phyloP scores from a whole-genome alignment of 2,113 vertebrate species.

The Archilochus colubris region DNA sequence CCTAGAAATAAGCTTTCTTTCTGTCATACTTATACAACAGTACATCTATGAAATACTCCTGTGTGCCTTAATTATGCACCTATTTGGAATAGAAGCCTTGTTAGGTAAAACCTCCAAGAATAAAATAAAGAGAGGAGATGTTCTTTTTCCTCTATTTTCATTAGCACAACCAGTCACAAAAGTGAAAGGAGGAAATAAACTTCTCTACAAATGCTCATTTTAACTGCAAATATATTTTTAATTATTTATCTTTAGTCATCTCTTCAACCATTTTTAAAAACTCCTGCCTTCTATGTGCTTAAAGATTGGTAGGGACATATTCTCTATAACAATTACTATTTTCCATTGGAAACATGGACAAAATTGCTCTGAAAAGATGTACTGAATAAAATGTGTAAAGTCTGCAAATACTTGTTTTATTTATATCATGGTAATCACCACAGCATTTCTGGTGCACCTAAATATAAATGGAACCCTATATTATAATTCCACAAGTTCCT shows the following conservation, averaged over 20 bases:
- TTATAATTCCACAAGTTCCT: slow-evolving; percentile 21
- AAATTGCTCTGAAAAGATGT: not conserved
- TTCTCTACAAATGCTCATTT: not conserved
- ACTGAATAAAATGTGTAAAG: not conserved
- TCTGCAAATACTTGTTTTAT: not conserved
- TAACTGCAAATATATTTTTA: not conserved
- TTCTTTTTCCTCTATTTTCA: not conserved
- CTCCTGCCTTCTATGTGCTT: not conserved
- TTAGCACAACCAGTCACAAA: not conserved
- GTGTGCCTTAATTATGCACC: not conserved
- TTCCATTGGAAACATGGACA: not conserved
- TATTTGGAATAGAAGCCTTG: not conserved
- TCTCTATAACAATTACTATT: not conserved
- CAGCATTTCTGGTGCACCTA: not conserved
- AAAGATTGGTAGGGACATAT: not conserved
- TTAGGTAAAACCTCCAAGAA: not conserved
- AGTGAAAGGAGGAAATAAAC: not conserved
- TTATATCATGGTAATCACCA: not conserved
- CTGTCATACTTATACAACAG: not conserved
- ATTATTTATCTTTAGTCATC: not conserved
- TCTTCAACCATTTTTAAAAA: not conserved
- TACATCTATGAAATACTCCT: not conserved
- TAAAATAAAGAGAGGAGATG: not conserved
- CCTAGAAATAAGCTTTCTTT: not conserved
- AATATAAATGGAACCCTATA: slow-evolving; percentile 13